Evolutionary conservation across 2,888 invertebrate species (phyloP).

Genomic region (Sarcophaga caerulescens): DNA sequence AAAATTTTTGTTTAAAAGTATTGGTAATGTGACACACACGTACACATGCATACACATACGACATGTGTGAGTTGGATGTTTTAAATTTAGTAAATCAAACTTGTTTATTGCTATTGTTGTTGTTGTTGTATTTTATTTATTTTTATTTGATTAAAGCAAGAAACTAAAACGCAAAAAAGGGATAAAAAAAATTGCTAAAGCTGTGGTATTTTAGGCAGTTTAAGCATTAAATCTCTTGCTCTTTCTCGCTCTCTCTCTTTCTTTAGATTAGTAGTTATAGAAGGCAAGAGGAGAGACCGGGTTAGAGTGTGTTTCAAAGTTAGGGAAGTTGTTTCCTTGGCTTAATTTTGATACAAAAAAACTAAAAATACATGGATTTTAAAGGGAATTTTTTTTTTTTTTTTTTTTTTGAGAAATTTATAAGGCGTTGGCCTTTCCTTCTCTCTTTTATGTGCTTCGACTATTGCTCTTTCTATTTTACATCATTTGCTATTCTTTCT

Average conservation of each 20-base stretch:
- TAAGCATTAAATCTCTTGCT: too few relatives aligned
- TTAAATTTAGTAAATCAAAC: slow-evolving; percentile 41
- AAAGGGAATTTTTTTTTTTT: not conserved
- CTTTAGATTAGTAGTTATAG: too few relatives aligned
- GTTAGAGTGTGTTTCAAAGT: not conserved
- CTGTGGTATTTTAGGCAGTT: not conserved
- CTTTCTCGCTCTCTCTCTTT: too few relatives aligned
- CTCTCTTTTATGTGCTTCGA: not conserved
- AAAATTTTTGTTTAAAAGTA: slow-evolving; percentile 36
- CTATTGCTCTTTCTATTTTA: slow-evolving; percentile 65
- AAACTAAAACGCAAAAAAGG: slow-evolving; percentile 11
- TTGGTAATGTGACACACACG: slow-evolving; percentile 33
- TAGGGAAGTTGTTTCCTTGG: not conserved
- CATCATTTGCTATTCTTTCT: slow-evolving; percentile 46
- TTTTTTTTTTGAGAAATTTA: not conserved
- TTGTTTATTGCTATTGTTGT: slow-evolving; percentile 36
- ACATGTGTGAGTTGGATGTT: not conserved
- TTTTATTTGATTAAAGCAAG: slow-evolving; percentile 14
- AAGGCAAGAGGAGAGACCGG: too few relatives aligned
- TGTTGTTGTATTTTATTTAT: slow-evolving; percentile 23
- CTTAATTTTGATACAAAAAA: not conserved
- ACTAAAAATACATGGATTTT: not conserved
- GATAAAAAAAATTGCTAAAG: slow-evolving; percentile 40
- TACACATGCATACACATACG: slow-evolving; percentile 30
- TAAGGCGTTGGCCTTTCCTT: slow-evolving; percentile 50